Evolutionary conservation across 2,113 vertebrate species (phyloP), one percentile per base, ranked within the genome.

Genomic region (Ceuthmochares aereus): DNA sequence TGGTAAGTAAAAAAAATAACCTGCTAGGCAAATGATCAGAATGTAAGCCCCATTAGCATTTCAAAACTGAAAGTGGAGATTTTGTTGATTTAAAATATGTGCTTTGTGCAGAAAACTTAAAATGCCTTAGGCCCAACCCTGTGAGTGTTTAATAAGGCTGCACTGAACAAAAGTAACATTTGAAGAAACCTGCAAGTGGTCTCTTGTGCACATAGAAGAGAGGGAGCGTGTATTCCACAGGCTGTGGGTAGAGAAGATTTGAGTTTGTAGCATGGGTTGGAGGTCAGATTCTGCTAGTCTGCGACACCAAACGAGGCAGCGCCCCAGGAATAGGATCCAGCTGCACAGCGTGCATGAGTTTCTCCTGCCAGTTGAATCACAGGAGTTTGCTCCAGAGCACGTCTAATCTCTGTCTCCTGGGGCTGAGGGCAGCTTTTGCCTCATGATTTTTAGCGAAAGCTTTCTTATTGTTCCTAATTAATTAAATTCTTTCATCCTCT

Each of bases 1-100:
- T 98, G 68, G 99, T 99, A 96, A 98, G 99, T 98, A 92, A 83
- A 72, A 87, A 79, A 94, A 22, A 95, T 66, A 95, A 95, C 47
- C 84, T 56, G 30, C 72, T 95, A 97, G 96, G 93, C 90, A 97
- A 96, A 96, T 84, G 93, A 97, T 96, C 89, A 95, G 84, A 92
- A 43, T 89, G 89, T 93, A 95, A 92, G 93, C 56, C 91, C 86
- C 80, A 92, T 91, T 89, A 84, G 86, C 76, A 92, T 92, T 93
- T 93, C 94, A 90, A 90, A 96, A 92, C 64, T 14, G 36, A 67
- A 89, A 97, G 76, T 74, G 92, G 95, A 92, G 64, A 49, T 67
- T 95, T 82, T 92, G 84, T 86, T 97, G 89, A 92, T 81, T 49
- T 81, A 90, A 95, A 93, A 72, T 92, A 84, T 21, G 56, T 84